phyloP scores from a whole-genome alignment of 2,888 invertebrate genomes.

The Dione juno region DNA sequence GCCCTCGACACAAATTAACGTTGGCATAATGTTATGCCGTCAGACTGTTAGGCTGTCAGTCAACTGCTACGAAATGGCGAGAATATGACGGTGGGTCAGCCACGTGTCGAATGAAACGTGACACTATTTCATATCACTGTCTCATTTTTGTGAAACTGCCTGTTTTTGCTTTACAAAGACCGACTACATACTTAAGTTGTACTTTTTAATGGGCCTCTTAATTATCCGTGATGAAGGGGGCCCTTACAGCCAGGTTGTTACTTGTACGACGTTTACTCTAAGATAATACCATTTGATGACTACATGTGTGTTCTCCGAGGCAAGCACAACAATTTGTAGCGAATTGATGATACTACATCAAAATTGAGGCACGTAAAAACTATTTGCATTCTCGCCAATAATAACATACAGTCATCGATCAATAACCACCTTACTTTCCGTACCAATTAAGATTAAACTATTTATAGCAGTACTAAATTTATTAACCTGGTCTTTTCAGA shows the following conservation, averaged over 20 bases:
- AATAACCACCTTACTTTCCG: conserved; percentile 58
- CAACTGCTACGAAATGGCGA: conserved; percentile 79
- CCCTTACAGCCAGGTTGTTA: conserved; percentile 79
- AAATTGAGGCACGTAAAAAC: conserved; percentile 63
- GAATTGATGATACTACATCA: conserved; percentile 59
- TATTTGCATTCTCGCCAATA: conserved; percentile 66
- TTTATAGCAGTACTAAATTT: conserved; percentile 73
- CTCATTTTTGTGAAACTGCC: conserved; percentile 70
- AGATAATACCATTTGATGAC: conserved; percentile 72
- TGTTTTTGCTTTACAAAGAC: conserved; percentile 75
- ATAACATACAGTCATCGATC: conserved; percentile 66
- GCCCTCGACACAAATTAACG: conserved; percentile 77
- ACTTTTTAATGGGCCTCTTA: conserved; percentile 58
- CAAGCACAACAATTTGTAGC: conserved; percentile 71
- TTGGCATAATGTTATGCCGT: conserved; percentile 77
- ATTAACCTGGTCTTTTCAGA: conserved; percentile 76
- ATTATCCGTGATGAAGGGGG: conserved; percentile 71
- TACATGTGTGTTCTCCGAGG: conserved; percentile 75
- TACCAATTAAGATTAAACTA: conserved; percentile 64
- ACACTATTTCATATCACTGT: conserved; percentile 75
- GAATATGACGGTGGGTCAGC: conserved; percentile 80
- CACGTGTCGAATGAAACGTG: conserved; percentile 77
- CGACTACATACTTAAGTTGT: conserved; percentile 62
- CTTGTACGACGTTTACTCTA: conserved; percentile 79
- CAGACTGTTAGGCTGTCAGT: conserved; percentile 74